Conservation (phyloP, 1,140 invertebrate species). For the Brachionus asplanchnoidis region DNA sequence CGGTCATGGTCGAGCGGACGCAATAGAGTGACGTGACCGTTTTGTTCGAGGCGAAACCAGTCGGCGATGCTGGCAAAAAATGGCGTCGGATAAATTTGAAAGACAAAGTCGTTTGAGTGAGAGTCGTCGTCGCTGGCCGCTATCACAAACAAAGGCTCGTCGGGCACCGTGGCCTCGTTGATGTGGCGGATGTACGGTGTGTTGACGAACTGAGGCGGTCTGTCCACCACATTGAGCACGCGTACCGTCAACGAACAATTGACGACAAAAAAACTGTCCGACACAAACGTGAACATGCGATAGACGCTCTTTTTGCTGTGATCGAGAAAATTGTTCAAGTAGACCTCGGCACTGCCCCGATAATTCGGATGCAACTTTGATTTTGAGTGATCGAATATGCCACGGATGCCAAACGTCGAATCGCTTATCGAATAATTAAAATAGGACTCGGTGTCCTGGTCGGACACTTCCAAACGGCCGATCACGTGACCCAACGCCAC, state of each 20-base stretch:
- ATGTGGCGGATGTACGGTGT: background rate
- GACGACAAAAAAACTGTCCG: conserved; percentile 11
- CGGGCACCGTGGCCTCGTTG: background rate
- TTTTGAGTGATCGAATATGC: background rate
- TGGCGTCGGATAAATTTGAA: conserved; percentile 3
- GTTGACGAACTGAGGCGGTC: conserved; percentile 5
- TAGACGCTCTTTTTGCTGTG: background rate
- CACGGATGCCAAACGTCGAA: conserved; percentile 13
- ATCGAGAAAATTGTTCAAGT: conserved; percentile 17
- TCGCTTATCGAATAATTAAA: conserved; percentile 37
- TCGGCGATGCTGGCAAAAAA: background rate
- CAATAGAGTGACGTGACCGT: background rate
- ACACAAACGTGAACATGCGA: background rate
- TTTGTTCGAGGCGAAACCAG: conserved; percentile 33
- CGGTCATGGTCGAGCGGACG: background rate
- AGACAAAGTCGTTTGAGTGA: background rate
- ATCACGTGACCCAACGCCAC: conserved; percentile 6
- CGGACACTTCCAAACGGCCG: conserved; percentile 8
- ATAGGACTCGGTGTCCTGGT: conserved; percentile 27
- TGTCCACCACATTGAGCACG: background rate
- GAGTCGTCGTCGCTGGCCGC: background rate
- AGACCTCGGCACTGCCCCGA: conserved; percentile 6
- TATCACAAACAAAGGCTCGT: background rate
- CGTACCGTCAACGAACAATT: background rate
- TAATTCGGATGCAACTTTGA: conserved; percentile 1